A percentile compares a stretch with the other conserved stretches of the same genome.
phyloP scores from a whole-genome alignment of 1,140 invertebrate genomes.

The Cotesia vestalis region DNA sequence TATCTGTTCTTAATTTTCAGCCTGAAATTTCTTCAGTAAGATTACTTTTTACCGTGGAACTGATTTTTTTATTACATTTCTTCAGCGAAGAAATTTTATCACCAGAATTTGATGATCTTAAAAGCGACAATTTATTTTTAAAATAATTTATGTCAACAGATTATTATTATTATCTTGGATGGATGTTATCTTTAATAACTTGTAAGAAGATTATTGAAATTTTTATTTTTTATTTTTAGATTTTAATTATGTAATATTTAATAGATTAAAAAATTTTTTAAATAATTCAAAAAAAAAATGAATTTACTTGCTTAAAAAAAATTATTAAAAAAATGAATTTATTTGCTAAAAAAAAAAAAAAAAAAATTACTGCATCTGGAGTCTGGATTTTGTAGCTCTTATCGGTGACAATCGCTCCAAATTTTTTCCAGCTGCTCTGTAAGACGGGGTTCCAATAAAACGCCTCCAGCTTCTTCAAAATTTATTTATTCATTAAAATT shows the following conservation, averaged over 20 bases:
- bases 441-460: slow-evolving; percentile 33
- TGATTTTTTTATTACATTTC: too few species aligned
- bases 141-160: not conserved
- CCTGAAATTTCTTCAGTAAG: not conserved
- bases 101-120: too few species aligned
- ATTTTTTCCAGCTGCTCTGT: slow-evolving; percentile 44
- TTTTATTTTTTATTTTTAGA: too few species aligned
- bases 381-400: slow-evolving; percentile 53
- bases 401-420: slow-evolving; percentile 41
- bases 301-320: not conserved
- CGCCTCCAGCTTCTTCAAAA: too few species aligned
- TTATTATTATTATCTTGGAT: not conserved
- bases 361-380: slow-evolving; percentile 54
- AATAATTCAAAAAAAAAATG: not conserved
- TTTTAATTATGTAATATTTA: not conserved
- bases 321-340: not conserved
- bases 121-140: too few species aligned
- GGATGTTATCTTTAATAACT: too few species aligned
- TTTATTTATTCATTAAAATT: too few species aligned
- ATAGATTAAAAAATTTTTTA: not conserved
- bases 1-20: too few species aligned
- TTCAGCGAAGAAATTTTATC: too few species aligned
- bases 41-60: too few species aligned
- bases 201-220: too few species aligned
- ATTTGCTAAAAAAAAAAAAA: slow-evolving; percentile 43